Evolutionary conservation across 2,113 vertebrate species (phyloP).

Genomic region (Sebastes schlegelii): DNA sequence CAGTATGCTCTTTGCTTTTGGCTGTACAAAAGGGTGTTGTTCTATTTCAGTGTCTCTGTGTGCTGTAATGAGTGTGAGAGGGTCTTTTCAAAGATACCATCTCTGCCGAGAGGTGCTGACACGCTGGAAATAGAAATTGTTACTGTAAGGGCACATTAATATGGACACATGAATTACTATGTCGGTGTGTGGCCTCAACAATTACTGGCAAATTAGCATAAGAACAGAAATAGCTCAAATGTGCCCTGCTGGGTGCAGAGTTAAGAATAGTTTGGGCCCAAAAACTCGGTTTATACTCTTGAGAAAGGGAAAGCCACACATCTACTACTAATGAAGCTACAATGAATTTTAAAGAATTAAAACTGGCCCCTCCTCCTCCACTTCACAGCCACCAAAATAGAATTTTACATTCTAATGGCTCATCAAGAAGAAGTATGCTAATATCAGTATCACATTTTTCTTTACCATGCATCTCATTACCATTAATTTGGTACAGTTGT

Average conservation of each 20-base stretch:
- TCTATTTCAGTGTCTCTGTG: slow-evolving; percentile 50
- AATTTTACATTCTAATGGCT: slow-evolving; percentile 38
- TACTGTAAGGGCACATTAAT: slow-evolving; percentile 77
- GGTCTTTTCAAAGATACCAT: slow-evolving; percentile 69
- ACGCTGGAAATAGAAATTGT: slow-evolving; percentile 74
- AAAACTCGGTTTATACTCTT: slow-evolving; percentile 53
- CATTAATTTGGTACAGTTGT: slow-evolving; percentile 53
- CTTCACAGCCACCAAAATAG: slow-evolving; percentile 41
- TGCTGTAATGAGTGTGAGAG: slow-evolving; percentile 59
- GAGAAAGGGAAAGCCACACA: slow-evolving; percentile 33
- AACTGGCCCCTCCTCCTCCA: slow-evolving; percentile 20
- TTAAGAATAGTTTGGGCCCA: slow-evolving; percentile 73
- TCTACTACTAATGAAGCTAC: slow-evolving; percentile 34
- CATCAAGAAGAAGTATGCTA: slow-evolving; percentile 45
- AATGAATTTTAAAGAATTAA: slow-evolving; percentile 45
- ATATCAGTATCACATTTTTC: slow-evolving; percentile 24
- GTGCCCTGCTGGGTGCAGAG: slow-evolving; percentile 58
- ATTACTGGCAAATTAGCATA: slow-evolving; percentile 79
- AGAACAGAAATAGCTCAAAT: slow-evolving; percentile 76
- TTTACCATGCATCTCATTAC: slow-evolving; percentile 52
- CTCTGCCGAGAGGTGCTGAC: slow-evolving; percentile 76
- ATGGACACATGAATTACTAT: slow-evolving; percentile 76
- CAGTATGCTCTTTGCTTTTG: slow-evolving; percentile 27
- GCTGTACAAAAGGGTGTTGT: slow-evolving; percentile 46
- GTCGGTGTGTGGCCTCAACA: slow-evolving; percentile 71